These are phyloP conservation scores for Sycophila texana DNA, from an alignment of 2,888 invertebrate genomes.

Conservation along the genomic window DNA sequence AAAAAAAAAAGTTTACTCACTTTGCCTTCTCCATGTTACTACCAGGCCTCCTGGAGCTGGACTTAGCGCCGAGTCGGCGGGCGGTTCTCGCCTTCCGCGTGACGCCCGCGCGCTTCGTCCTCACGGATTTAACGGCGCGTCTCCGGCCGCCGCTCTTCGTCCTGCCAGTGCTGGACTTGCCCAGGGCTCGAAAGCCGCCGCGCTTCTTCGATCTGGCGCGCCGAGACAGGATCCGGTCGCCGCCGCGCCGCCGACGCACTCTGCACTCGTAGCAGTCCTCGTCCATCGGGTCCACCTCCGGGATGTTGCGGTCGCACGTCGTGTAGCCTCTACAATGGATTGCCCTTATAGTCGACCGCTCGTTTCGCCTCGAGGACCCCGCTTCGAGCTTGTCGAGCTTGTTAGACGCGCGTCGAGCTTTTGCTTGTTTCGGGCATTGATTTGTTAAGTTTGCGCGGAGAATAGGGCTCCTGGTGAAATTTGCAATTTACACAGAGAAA, in stretches of 20 bases:
- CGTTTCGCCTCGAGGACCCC: no score
- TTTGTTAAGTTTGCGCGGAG: no score
- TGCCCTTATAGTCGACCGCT: no score
- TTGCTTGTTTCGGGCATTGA: no score
- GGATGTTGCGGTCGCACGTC: constrained; percentile 58
- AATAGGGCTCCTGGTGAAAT: no score
- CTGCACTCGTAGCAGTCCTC: constrained; percentile 10
- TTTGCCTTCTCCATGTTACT: no score
- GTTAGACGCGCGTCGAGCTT: not conserved
- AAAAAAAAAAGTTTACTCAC: no score
- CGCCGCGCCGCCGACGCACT: not conserved
- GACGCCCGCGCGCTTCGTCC: not conserved
- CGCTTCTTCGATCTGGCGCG: no score
- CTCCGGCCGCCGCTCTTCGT: not conserved
- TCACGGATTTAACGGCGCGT: not conserved
- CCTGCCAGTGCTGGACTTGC: not conserved
- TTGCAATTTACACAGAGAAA: no score
- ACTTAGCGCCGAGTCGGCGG: no score
- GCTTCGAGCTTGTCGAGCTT: not conserved
- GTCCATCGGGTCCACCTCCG: constrained; percentile 49
- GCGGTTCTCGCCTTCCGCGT: not conserved
- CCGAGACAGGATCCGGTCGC: no score
- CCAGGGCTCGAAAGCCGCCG: not conserved
- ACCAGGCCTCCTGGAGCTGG: no score
- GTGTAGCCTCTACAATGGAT: constrained; percentile 43